phyloP scores from a whole-genome alignment of 1,140 invertebrate genomes.

The Homalodisca vitripennis region DNA sequence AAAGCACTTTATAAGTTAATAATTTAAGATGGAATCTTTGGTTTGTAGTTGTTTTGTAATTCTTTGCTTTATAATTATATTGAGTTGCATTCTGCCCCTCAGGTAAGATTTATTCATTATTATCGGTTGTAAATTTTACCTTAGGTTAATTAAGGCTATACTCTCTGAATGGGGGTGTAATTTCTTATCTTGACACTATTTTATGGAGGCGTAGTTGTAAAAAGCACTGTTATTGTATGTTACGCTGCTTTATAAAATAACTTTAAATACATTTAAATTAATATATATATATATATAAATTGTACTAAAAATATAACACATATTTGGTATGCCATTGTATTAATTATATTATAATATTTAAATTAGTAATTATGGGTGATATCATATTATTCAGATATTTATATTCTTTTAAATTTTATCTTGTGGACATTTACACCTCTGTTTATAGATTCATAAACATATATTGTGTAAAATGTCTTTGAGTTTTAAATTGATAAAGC shows the following conservation, averaged over 20 bases:
- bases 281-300: no score
- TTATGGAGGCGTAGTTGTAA: neutral
- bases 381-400: no score
- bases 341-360: no score
- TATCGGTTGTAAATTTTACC: conserved; percentile 9
- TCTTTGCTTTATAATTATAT: conserved; percentile 20
- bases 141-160: neutral
- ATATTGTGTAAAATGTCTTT: no score
- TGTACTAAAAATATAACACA: no score
- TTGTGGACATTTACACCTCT: no score
- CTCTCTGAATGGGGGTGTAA: neutral
- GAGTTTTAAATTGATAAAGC: no score
- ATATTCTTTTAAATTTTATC: no score
- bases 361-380: no score
- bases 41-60: conserved; percentile 21
- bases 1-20: conserved; percentile 25
- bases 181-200: neutral
- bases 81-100: conserved; percentile 5
- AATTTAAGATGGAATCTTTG: conserved; percentile 20
- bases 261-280: no score
- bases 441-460: no score
- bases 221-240: neutral
- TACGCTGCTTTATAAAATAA: neutral
- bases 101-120: conserved; percentile 1
- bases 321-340: no score